Evolutionary conservation across 2,113 vertebrate genomes (phyloP), one percentile per base, ranked within the genome.

Genomic region (Megalops atlanticus): DNA sequence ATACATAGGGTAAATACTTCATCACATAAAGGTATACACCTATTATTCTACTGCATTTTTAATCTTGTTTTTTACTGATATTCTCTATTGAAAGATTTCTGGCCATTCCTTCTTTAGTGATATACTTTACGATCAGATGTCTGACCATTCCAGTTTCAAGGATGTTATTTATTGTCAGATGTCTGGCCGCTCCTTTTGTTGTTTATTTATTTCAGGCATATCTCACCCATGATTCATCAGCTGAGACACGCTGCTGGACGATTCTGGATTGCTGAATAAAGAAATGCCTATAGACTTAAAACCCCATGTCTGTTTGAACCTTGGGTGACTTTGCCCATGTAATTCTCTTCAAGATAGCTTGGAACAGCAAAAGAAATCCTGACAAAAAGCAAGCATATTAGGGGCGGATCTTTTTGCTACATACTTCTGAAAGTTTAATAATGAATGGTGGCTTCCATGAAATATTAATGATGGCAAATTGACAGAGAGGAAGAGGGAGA

Each of bases 391-490:
- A 70, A 39, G 3, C 74, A 76, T 83, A 76, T 82, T 81, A 0
- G 70, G 77, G 41, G 88, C 84, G 73, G 24, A 76, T 43, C 31
- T 35, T 27, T 85, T 82, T 75, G 72, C 80, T 84, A 79, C 85
- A 91, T 89, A 80, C 86, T 88, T 84, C 86, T 85, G 87, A 91
- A 86, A 81, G 89, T 90, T 90, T 91, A 92, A 89, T 93, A 90
- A 94, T 91, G 74, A 73, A 87, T 70, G 70, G 70, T 88, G 88
- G 90, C 41, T 84, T 14, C 76, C 81, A 84, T 86, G 49, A 68
- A 83, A 52, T 84, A 93, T 93, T 90, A 71, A 93, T 92, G 84
- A 89, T 81, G 90, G 89, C 86, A 93, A 92, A 93, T 92, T 76
- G 79, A 91, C 87, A 89, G 79, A 84, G 80, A 90, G 88, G 79